phyloP scores from a whole-genome alignment of 2,888 invertebrate genomes.

The Hypena proboscidalis region DNA sequence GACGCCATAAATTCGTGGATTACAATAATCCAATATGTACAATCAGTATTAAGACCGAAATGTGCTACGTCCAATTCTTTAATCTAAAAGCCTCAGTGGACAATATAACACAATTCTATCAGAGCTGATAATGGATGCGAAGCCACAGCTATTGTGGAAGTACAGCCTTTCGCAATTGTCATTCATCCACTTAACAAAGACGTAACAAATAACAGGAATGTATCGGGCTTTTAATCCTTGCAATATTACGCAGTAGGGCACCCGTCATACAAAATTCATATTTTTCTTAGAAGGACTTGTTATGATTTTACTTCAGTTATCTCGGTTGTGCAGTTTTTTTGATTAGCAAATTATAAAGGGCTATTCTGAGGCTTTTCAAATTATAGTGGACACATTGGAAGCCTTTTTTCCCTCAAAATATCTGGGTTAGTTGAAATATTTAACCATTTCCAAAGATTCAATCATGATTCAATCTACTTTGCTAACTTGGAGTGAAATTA shows the following conservation, averaged over 20 bases:
- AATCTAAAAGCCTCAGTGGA: constrained; percentile 10
- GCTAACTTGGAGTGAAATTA: too few relatives aligned
- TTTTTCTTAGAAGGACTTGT: constrained; percentile 47
- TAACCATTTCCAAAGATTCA: too few relatives aligned
- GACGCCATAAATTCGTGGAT: neutral
- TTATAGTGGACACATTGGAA: constrained; percentile 1
- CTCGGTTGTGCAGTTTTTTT: constrained; percentile 25
- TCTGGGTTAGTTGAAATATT: too few relatives aligned
- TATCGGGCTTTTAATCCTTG: constrained; percentile 29
- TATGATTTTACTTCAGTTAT: constrained; percentile 13
- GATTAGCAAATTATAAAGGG: constrained; percentile 1
- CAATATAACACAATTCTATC: constrained; percentile 53
- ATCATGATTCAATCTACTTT: too few relatives aligned
- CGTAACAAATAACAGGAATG: constrained; percentile 59
- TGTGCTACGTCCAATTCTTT: constrained; percentile 2
- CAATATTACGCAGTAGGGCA: constrained; percentile 43
- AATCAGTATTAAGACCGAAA: constrained; percentile 4
- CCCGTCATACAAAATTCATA: constrained; percentile 37
- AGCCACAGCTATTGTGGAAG: constrained; percentile 28
- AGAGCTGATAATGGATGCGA: constrained; percentile 41
- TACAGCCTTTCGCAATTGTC: constrained; percentile 60
- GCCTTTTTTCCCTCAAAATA: neutral
- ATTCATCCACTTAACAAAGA: constrained; percentile 55
- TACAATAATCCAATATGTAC: constrained; percentile 3
- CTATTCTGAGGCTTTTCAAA: neutral